Base-by-base conservation (phyloP, 2,113 vertebrate genomes). In the Hypomesus transpacificus region DNA sequence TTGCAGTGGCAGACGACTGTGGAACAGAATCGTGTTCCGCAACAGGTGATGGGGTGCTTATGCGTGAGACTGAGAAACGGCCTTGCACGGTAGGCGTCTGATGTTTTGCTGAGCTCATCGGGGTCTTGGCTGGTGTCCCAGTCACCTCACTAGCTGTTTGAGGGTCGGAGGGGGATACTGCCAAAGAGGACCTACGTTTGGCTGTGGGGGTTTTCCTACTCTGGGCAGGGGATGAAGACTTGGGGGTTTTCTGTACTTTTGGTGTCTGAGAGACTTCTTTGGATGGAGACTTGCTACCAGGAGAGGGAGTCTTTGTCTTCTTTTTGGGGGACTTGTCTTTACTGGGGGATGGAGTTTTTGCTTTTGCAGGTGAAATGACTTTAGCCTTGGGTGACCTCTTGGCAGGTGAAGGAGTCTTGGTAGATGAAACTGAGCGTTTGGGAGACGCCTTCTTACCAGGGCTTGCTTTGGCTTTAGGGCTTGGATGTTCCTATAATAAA, bases 61-160 rank as follows among this genome's bases (percentile, higher is more conserved):
- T 66, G 11, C 18, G 84, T 1, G 92, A 94, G 60, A 95, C 62
- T 9, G 94, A 95, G 83, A 95, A 94, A 14, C 93, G 87, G 0
- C 94, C 94, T 13, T 80, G 82, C 1, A 82, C 46, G 0, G 58
- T 70, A 4, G 84, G 82, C 0, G 80, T 77, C 21, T 53, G 62
- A 31, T n/a, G 39, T 39, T 21, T 56, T 1, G 59, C 28, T 6
- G 24, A 70, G 14, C 8, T 69, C 1, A 7, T 14, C 5, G 68
- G 66, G 2, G 68, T 73, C 78, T 78, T 70, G 13, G 31, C 66
- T 34, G 76, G 52, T 53, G 73, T 77, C 31, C 5, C 24, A 26
- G 24, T 26, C 5, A 7, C 1, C 31, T 34, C 31, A 34, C 31
- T 34, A 34, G 31, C 31, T 34, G 31, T 1, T 34, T 4, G 31